These are phyloP conservation scores for Bolborhynchus lineola DNA, from an alignment of 2,113 vertebrate species.

Conservation along the genomic window DNA sequence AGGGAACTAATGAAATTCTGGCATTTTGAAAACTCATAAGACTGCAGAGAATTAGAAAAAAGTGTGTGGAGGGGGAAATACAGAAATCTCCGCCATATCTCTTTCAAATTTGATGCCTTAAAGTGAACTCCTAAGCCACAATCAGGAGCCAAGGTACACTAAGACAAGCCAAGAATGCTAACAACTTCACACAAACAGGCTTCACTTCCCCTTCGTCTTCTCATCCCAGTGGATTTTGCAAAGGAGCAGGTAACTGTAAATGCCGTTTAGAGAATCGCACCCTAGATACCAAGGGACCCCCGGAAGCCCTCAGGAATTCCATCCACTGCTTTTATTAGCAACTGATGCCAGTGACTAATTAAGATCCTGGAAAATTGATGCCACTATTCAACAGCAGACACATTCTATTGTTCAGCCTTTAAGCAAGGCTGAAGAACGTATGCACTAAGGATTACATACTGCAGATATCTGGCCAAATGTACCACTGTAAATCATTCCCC, in stretches of 20 bases:
- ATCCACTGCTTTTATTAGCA: neutral
- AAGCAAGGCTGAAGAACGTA: neutral
- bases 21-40: neutral
- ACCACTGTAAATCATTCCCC: constrained; percentile 39
- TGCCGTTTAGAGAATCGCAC: neutral
- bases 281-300: neutral
- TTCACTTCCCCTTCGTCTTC: neutral
- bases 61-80: neutral
- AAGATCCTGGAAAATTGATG: neutral
- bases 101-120: neutral
- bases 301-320: neutral
- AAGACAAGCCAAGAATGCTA: neutral
- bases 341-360: neutral
- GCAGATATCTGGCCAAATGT: constrained; percentile 36
- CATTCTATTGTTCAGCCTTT: neutral
- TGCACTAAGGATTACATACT: neutral
- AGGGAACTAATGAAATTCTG: neutral
- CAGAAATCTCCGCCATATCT: neutral
- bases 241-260: neutral
- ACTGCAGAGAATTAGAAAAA: neutral
- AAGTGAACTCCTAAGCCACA: neutral
- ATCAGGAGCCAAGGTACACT: neutral
- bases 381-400: neutral
- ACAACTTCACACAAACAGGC: neutral
- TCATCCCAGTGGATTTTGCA: neutral